Evolutionary conservation across 2,888 invertebrate species (phyloP).

Genomic region (Macroteleia sp.): DNA sequence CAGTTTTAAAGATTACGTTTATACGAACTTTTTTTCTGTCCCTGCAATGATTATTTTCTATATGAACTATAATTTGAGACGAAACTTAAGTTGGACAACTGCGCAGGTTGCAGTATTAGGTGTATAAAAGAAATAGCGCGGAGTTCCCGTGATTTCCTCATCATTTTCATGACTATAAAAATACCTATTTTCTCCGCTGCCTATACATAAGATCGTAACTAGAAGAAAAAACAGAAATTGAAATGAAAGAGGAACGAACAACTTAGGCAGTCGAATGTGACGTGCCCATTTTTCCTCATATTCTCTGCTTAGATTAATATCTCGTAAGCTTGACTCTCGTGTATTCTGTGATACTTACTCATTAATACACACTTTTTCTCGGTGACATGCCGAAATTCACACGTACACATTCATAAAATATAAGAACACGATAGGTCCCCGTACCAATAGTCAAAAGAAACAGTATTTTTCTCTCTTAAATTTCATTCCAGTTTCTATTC

Average conservation of each 20-base stretch:
- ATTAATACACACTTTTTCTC: slow-evolving; percentile 71
- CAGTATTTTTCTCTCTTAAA: slow-evolving; percentile 78
- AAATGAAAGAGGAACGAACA: slow-evolving; percentile 18
- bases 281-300: slow-evolving; percentile 74
- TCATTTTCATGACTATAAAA: slow-evolving; percentile 71
- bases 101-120: slow-evolving; percentile 56
- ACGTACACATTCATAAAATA: slow-evolving; percentile 57
- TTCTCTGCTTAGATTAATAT: slow-evolving; percentile 80
- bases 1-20: no score
- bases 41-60: no score
- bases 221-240: slow-evolving; percentile 20
- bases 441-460: slow-evolving; percentile 39
- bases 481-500: slow-evolving; percentile 74
- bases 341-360: slow-evolving; percentile 83
- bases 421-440: slow-evolving; percentile 68
- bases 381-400: slow-evolving; percentile 30
- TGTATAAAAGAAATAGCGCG: slow-evolving; percentile 46
- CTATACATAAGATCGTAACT: slow-evolving; percentile 67
- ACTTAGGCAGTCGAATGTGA: slow-evolving; percentile 57
- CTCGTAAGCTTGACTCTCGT: slow-evolving; percentile 81
- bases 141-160: slow-evolving; percentile 68
- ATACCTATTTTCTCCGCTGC: slow-evolving; percentile 75
- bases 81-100: slow-evolving; percentile 48
- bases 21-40: no score
- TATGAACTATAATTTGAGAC: no score